Conservation (phyloP, 2,888 invertebrate species). For the Agrypnus murinus region DNA sequence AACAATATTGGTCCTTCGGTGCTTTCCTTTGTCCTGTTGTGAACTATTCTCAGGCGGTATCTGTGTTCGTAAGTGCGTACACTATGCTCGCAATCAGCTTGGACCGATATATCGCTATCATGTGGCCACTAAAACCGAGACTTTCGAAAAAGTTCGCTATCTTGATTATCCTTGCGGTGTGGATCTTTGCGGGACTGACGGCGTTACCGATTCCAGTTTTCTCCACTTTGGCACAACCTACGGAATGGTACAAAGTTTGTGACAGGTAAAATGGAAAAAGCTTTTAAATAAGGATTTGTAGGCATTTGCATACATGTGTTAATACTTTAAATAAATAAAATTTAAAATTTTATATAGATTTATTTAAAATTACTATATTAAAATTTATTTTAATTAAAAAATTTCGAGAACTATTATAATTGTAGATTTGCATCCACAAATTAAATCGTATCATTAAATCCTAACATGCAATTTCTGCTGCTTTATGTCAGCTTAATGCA, state of each 20-base stretch:
- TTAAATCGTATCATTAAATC: no score
- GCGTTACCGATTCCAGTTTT: conserved; percentile 88
- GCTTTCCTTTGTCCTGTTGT: conserved; percentile 87
- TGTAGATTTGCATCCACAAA: no score
- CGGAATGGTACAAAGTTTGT: conserved; percentile 77
- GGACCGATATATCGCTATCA: conserved; percentile 92
- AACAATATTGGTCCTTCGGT: conserved; percentile 94
- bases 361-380: no score
- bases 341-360: no score
- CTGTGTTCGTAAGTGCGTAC: conserved; percentile 90
- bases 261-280: conserved; percentile 77
- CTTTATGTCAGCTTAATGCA: no score
- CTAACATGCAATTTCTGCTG: no score
- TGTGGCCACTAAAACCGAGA: conserved; percentile 89
- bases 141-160: conserved; percentile 84
- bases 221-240: conserved; percentile 79
- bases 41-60: conserved; percentile 87
- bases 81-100: conserved; percentile 93
- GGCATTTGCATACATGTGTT: no score
- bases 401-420: no score
- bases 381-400: no score
- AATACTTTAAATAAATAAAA: no score
- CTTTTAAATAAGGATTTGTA: no score
- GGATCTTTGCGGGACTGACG: conserved; percentile 85
- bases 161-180: conserved; percentile 81